Evolutionary conservation across 2,888 invertebrate genomes (phyloP).

Genomic region (Dasysyrphus albostriatus): DNA sequence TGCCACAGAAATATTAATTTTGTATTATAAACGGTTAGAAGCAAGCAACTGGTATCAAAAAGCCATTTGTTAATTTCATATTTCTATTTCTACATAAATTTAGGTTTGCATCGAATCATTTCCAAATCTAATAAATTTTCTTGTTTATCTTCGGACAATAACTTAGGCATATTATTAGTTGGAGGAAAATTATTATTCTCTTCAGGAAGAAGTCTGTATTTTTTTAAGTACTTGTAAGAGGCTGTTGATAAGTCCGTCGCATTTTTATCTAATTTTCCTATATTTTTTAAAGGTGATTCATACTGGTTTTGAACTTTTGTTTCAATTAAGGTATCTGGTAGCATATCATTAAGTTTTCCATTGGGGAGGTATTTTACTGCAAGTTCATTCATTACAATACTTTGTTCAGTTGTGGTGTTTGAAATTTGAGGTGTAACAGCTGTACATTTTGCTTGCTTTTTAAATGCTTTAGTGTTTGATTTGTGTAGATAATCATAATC

Average conservation of each 20-base stretch:
- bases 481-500: conserved; percentile 44
- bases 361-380: conserved; percentile 82
- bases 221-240: conserved; percentile 81
- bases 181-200: conserved; percentile 76
- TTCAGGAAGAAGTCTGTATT: conserved; percentile 81
- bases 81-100: conserved; percentile 77
- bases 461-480: conserved; percentile 15
- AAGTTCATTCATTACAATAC: conserved; percentile 82
- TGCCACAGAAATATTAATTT: no score
- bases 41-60: background rate
- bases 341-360: conserved; percentile 79
- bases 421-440: conserved; percentile 43
- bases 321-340: conserved; percentile 78
- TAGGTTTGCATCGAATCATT: conserved; percentile 81
- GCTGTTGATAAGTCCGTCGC: conserved; percentile 81
- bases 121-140: conserved; percentile 80
- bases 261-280: conserved; percentile 78
- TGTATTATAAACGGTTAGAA: no score
- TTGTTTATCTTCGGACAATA: conserved; percentile 60
- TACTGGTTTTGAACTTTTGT: conserved; percentile 27
- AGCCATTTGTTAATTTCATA: background rate
- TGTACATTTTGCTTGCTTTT: conserved; percentile 15
- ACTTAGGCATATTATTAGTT: conserved; percentile 52
- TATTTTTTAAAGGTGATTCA: conserved; percentile 77
- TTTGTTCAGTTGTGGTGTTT: conserved; percentile 80